These are phyloP conservation scores for Nyctalus aviator DNA, from an alignment of 2,797 vertebrate species.

Conservation along the genomic window DNA sequence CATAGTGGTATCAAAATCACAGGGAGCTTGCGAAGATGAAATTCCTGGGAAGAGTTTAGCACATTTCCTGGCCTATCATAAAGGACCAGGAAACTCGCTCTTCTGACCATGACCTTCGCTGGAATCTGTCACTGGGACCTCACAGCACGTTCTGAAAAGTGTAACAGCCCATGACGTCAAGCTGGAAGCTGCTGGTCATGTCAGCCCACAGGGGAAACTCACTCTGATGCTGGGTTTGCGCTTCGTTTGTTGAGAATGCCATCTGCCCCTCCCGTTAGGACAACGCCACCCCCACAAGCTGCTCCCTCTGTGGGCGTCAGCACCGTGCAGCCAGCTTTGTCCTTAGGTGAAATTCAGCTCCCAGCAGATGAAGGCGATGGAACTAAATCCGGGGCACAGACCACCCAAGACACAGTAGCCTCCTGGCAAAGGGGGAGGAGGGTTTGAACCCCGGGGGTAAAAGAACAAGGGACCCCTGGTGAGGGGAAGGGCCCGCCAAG, in stretches of 20 bases:
- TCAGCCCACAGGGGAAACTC: rapidly evolving
- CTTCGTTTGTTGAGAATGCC: background rate
- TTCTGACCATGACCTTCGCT: background rate
- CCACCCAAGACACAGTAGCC: background rate
- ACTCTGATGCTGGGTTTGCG: background rate
- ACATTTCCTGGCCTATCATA: background rate
- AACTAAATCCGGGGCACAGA: background rate
- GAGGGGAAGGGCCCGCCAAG: background rate
- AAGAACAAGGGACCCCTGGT: background rate
- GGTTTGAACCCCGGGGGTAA: background rate
- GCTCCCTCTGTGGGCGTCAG: background rate
- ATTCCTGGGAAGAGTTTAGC: background rate
- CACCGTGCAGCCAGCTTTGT: background rate
- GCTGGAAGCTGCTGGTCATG: background rate
- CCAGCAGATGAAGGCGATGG: background rate
- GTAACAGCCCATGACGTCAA: background rate
- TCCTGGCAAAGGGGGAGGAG: rapidly evolving
- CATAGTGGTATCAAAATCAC: rapidly evolving
- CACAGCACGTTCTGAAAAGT: background rate
- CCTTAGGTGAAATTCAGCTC: background rate
- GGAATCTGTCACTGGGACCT: background rate
- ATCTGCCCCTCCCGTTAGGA: background rate
- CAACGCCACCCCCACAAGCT: background rate
- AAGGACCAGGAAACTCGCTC: background rate
- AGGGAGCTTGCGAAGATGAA: background rate